Evolutionary conservation across 2,797 vertebrate genomes (phyloP), one percentile per base, ranked within the genome.

Genomic region (Scomberomorus guttatus): DNA sequence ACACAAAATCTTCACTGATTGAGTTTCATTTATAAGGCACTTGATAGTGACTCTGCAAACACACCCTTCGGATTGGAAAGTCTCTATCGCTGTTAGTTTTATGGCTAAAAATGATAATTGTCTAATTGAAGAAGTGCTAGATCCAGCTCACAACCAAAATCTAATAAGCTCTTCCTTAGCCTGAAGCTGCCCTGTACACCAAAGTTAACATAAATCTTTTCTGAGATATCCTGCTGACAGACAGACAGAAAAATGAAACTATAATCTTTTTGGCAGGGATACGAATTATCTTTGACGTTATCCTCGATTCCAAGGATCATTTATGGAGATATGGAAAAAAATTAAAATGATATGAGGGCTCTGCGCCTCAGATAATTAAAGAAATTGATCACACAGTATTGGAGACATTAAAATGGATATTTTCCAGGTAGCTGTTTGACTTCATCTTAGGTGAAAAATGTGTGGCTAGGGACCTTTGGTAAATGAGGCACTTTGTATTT

Each of bases 401-500:
- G 52, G 54, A 76, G 75, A 79, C 73, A 68, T 82, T 81, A 78
- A 79, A 73, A 83, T 78, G 55, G 59, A 82, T 75, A 73, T 77
- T 56, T 32, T 25, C 29, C 46, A 69, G 60, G 59, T 69, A 83
- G 68, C 48, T 60, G 39, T 77, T 74, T 75, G 52, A 79, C 65
- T 68, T 57, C 0, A 24, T 60, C 46, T 57, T 52, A 13, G 51
- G 68, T 82, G 75, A 79, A 70, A 88, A 86, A 84, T 79, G 77
- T 72, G 80, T n/a, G 24, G 67, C 71, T 39, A 14, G 59, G 58
- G 63, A 70, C 60, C 55, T 72, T 34, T 34, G 56, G 14, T 78
- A 83, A 88, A 77, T 81, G 73, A 81, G 48, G 56, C 56, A 44
- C 68, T 90, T 77, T 80, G 76, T 85, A 86, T 86, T 79, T 65